Evolutionary conservation across 2,888 invertebrate species (phyloP).

Genomic region (Cheilosia variabilis): DNA sequence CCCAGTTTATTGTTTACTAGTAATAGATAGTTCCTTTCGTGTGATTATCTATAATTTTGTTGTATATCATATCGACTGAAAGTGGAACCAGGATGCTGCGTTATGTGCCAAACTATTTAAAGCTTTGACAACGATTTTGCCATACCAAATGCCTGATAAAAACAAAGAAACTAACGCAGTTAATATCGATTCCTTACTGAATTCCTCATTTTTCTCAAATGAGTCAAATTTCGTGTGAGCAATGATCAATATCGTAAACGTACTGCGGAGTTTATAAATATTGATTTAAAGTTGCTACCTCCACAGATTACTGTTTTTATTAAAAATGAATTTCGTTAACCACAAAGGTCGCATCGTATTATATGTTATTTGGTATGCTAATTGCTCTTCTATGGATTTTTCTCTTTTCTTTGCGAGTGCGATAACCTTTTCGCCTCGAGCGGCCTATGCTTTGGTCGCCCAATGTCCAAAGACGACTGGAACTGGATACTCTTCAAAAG

Average conservation of each 20-base stretch:
- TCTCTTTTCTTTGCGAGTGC: constrained; percentile 13
- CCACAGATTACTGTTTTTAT: neutral
- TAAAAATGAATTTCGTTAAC: constrained; percentile 20
- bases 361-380: constrained; percentile 25
- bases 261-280: neutral
- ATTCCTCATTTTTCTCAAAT: no score
- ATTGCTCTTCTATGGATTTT: constrained; percentile 5
- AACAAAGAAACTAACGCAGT: no score
- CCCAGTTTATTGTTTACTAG: neutral
- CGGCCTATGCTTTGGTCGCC: constrained; percentile 12
- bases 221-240: neutral
- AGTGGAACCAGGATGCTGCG: no score
- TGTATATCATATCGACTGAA: no score
- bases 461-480: constrained; percentile 7
- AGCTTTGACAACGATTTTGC: no score
- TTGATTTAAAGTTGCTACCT: constrained; percentile 10
- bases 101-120: no score
- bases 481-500: neutral
- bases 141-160: no score
- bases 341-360: constrained; percentile 29
- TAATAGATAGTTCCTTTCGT: constrained; percentile 14
- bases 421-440: constrained; percentile 34
- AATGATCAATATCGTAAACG: constrained; percentile 2
- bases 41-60: neutral
- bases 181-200: no score